phyloP scores from a whole-genome alignment of 53 echinoderm and acorn worm species.

The Paracentrotus lividus region DNA sequence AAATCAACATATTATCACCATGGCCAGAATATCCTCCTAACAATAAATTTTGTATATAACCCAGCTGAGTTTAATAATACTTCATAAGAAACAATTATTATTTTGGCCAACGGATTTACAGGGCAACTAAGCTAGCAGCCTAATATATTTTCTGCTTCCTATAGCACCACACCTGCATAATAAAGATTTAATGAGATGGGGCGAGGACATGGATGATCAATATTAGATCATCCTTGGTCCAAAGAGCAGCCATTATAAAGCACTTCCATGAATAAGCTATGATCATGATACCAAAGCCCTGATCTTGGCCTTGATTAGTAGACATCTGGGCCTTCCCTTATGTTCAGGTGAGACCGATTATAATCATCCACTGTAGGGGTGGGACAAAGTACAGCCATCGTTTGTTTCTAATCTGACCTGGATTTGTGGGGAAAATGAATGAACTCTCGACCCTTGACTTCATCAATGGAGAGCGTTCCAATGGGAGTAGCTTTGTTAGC shows the following conservation, averaged over 20 bases:
- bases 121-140: background rate
- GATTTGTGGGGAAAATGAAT: too few relatives aligned
- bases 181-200: constrained; percentile 20
- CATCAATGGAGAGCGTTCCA: too few relatives aligned
- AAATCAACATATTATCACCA: too few relatives aligned
- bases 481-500: too few relatives aligned
- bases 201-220: constrained; percentile 32
- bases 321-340: constrained; percentile 35
- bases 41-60: too few relatives aligned
- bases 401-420: background rate
- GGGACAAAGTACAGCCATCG: background rate
- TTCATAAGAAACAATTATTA: too few relatives aligned
- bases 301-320: constrained; percentile 27
- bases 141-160: background rate
- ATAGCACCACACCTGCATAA: constrained; percentile 2
- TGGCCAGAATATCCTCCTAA: too few relatives aligned
- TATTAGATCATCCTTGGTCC: constrained; percentile 39
- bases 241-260: constrained; percentile 37
- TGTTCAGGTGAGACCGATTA: constrained; percentile 24
- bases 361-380: constrained; percentile 6
- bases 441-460: too few relatives aligned
- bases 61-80: too few relatives aligned
- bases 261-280: constrained; percentile 33
- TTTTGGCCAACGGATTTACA: background rate
- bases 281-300: background rate